Base-by-base conservation (phyloP, 2,888 invertebrate species). In the Microplitis deprimator region DNA sequence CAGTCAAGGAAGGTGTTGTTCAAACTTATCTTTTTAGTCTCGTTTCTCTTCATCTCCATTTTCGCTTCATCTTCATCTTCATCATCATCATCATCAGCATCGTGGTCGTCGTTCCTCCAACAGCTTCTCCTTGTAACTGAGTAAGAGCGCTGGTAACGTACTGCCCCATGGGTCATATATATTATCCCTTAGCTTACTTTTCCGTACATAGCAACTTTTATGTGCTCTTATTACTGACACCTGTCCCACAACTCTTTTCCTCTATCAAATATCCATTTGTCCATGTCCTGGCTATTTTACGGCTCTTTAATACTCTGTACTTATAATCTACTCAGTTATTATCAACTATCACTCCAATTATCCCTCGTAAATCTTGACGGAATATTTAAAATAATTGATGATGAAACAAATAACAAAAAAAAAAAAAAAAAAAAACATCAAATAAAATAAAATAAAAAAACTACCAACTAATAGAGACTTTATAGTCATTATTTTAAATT, bases 211-310 rank as follows among this genome's bases (percentile, higher is more conserved):
- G 13, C 50, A 29, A 10, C 41, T 64, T 69, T 69, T 59, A 73
- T 16, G 38, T 65, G 62, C 70, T 72, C 67, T 71, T 65, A 75
- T 76, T 82, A 83, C 84, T 84, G 84, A 85, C 84, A 84, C 84
- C 84, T 84, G 84, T 85, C 82, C 80, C 76, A 79, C 82, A 80
- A 81, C 82, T 83, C 84, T 83, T 80, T 85, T 83, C 77, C 50
- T 50, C 61, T 71, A 76, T 76, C 70, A 76, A 65, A 71, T 64
- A 65, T 70, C 64, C 65, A 70, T 76, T 70, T 71, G 50, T 7
- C 60, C 65, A 6, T 39, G 59, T 40, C 70, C 61, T 68, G 50
- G 50, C 50, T 68, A 41, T 41, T 68, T 50, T 50, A 50, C 13
- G 8, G 4, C 50, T 50, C 50, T 13, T 50, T 50, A 50, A 50